Base-by-base conservation (phyloP, 2,888 invertebrate species). In the Proisotoma minuta region DNA sequence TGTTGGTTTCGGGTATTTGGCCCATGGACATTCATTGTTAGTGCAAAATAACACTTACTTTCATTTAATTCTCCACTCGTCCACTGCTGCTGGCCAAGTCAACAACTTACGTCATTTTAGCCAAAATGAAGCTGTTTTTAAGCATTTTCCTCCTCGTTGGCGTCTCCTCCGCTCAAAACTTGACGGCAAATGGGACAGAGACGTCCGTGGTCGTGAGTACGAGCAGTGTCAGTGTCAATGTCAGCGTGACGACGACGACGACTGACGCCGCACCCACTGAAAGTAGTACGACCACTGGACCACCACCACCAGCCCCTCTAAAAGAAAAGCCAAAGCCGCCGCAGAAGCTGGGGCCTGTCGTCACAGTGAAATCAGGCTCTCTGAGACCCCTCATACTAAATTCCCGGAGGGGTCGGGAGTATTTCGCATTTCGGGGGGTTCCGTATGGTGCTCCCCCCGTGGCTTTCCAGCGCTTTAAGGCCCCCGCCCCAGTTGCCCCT, bases 381-480 rank as follows among this genome's bases (percentile, higher is more conserved):
- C 2, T 73, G 0, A 43, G 70, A 54, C 70, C 69, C 2, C 49
- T 40, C 24, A 59, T 63, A 0, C 23, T 62, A 8, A 23, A 26
- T 0, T 70, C 73, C 0, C 43, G 73, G 28, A 40, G 40, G 15
- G 67, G 61, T 1, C 40, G 62, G 48, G 60, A 65, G 39, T 71
- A 70, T 47, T 69, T 57, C 63, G 69, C 69, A 15, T 73, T 70
- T 27, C 47, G 62, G 34, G 65, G 66, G 8, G 59, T 72, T 18
- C 67, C 66, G 0, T 72, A 68, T 60, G 70, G 68, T 2, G 54
- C 40, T 26, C 70, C 69, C 2, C 69, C 73, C 0, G 34, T 64
- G 23, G 3, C 28, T 10, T 65, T 50, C 26, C 64, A 65, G 49
- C 34, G 64, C 29, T 65, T 65, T 29, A 24, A 53, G 24, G 53